These are phyloP conservation scores for Thaumatotibia leucotreta DNA, from an alignment of 1,140 invertebrate genomes.

Conservation along the genomic window DNA sequence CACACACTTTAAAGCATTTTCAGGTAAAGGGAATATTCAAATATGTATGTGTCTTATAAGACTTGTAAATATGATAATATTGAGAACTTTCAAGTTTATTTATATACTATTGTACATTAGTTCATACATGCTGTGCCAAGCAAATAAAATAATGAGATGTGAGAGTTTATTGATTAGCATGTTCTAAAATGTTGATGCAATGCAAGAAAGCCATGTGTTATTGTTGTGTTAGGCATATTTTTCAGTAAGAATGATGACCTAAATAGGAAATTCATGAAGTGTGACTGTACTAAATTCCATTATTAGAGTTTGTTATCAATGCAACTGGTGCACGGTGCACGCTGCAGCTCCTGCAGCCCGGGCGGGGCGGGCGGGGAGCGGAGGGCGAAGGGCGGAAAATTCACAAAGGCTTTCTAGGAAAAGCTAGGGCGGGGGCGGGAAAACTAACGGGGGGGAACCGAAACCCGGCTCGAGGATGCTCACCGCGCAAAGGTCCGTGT, in stretches of 20 bases:
- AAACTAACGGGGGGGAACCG: background rate
- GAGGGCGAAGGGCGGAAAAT: background rate
- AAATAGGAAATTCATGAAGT: background rate
- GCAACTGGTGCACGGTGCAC: background rate
- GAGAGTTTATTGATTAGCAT: background rate
- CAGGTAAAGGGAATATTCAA: no score
- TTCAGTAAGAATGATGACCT: background rate
- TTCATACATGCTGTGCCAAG: no score
- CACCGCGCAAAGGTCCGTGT: constrained; percentile 66
- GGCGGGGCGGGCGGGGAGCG: background rate
- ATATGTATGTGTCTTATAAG: no score
- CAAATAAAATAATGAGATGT: background rate
- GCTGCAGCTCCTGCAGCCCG: background rate
- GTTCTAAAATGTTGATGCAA: background rate
- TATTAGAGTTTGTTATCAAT: background rate
- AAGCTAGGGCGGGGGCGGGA: background rate
- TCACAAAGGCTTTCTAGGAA: constrained; percentile 4
- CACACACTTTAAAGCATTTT: no score
- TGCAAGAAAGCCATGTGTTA: background rate
- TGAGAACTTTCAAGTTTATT: background rate
- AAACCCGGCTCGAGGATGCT: constrained; percentile 22
- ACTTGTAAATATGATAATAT: no score
- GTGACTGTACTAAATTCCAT: background rate
- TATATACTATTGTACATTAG: no score
- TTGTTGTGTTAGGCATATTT: background rate